phyloP scores from a whole-genome alignment of 2,888 invertebrate genomes.

The Pyrgus malvae region DNA sequence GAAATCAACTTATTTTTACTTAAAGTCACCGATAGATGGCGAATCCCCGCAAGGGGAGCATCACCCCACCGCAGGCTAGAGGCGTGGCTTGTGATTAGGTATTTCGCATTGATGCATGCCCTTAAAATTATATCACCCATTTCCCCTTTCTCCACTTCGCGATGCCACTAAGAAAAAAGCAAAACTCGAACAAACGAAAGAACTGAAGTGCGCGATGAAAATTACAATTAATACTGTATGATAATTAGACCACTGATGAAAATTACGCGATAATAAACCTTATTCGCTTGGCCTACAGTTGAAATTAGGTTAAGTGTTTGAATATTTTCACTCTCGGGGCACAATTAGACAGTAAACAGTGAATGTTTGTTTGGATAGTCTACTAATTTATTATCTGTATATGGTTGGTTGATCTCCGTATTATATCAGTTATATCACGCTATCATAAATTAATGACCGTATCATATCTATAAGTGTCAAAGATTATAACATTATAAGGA shows the following conservation, averaged over 20 bases:
- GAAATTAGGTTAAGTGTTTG: neutral
- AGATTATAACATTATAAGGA: too few species aligned
- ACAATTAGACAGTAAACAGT: conserved; percentile 26
- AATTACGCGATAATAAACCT: neutral
- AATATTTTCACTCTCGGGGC: conserved; percentile 38
- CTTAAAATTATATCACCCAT: neutral
- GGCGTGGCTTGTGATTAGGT: too few species aligned
- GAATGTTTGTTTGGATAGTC: conserved; percentile 8
- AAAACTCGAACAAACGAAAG: conserved; percentile 6
- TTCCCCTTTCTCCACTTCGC: neutral
- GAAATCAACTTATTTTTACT: too few species aligned
- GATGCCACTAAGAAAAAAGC: neutral
- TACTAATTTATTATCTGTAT: conserved; percentile 15
- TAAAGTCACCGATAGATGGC: too few species aligned
- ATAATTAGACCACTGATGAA: conserved; percentile 3
- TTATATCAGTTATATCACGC: conserved; percentile 9
- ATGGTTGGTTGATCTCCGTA: conserved; percentile 10
- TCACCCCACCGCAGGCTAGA: too few species aligned
- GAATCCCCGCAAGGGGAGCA: too few species aligned
- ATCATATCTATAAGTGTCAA: neutral
- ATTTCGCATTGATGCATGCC: too few species aligned
- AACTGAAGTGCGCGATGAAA: conserved; percentile 7
- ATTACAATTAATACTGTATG: conserved; percentile 13
- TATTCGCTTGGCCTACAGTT: neutral
- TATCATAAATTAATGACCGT: conserved; percentile 9